These are phyloP conservation scores for Masticophis lateralis DNA, from an alignment of 2,797 vertebrate genomes.

Conservation along the genomic window DNA sequence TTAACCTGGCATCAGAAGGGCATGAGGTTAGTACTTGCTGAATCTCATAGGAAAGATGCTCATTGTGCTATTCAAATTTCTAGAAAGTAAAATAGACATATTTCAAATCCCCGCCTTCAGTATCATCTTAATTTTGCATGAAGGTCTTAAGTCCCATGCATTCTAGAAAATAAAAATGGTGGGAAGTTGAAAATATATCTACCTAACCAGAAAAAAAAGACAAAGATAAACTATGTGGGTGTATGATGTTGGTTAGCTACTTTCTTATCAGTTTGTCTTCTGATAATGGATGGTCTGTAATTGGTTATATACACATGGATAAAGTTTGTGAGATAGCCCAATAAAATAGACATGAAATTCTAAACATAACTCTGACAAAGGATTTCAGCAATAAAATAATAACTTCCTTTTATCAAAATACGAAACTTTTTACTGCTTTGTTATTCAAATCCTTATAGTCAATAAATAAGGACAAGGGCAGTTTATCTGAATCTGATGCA, in stretches of 20 bases:
- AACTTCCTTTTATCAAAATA: background rate
- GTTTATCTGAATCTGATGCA: slow-evolving; percentile 3
- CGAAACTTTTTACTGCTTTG: background rate
- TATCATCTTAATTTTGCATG: background rate
- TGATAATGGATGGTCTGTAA: background rate
- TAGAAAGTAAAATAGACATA: background rate
- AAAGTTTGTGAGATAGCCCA: background rate
- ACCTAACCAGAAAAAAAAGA: background rate
- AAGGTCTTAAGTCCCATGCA: background rate
- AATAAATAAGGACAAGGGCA: slow-evolving; percentile 7
- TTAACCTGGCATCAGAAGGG: background rate
- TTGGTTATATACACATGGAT: background rate
- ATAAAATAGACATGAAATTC: background rate
- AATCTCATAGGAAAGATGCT: background rate
- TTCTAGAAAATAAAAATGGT: background rate
- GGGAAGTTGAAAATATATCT: background rate
- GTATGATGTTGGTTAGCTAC: background rate
- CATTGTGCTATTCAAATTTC: background rate
- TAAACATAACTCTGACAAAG: background rate
- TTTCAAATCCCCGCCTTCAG: background rate
- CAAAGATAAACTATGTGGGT: background rate
- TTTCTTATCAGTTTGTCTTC: background rate
- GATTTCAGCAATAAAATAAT: background rate
- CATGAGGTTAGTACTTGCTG: no score
- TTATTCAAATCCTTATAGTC: background rate